Evolutionary conservation across 2,797 vertebrate genomes (phyloP).

Genomic region (Carduelis carduelis): DNA sequence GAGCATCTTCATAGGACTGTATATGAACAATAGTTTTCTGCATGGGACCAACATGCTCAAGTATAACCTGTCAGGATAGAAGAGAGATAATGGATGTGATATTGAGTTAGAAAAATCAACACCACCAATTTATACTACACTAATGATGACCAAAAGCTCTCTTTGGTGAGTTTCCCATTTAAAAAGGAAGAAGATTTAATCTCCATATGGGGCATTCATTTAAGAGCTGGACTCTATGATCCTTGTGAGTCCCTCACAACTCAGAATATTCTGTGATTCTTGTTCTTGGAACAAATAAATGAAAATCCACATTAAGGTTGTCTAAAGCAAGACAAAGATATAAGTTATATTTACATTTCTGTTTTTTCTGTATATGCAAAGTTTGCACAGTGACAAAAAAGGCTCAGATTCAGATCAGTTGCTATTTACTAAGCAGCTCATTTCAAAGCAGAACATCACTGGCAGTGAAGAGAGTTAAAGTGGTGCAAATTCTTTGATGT

Average conservation of each 20-base stretch:
- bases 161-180: not conserved
- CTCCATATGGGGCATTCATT: not conserved
- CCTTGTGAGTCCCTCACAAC: not conserved
- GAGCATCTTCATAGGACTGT: slow-evolving; percentile 79
- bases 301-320: not conserved
- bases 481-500: not conserved
- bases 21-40: slow-evolving; percentile 82
- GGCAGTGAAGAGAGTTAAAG: not conserved
- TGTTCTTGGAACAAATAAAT: not conserved
- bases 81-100: not conserved
- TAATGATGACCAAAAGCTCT: not conserved
- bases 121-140: not conserved
- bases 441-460: not conserved
- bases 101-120: not conserved
- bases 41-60: slow-evolving; percentile 83
- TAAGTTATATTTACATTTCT: not conserved
- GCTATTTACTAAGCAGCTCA: not conserved
- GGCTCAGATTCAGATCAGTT: not conserved
- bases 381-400: not conserved
- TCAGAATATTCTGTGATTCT: not conserved
- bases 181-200: not conserved
- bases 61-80: slow-evolving; percentile 73
- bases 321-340: not conserved
- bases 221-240: not conserved
- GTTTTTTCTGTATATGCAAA: not conserved